Evolutionary conservation across 2,888 invertebrate species (phyloP).

Genomic region (Cantharis nigra): DNA sequence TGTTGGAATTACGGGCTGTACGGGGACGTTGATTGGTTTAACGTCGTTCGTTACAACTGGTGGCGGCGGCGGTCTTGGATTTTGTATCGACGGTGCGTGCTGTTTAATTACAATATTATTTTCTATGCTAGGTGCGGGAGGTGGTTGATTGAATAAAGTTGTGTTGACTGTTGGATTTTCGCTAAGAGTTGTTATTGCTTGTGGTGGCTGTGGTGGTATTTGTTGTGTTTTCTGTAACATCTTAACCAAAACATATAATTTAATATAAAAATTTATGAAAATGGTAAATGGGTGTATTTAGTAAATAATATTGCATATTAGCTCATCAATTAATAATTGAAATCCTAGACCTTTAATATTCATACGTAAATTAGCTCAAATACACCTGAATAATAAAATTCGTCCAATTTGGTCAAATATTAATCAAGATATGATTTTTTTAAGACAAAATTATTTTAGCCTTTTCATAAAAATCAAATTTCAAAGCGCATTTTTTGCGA

Average conservation of each 20-base stretch:
- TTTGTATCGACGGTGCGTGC: constrained; percentile 13
- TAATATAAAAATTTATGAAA: neutral
- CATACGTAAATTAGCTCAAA: no score
- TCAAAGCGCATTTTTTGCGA: no score
- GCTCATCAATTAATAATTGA: no score
- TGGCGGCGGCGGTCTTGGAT: constrained; percentile 41
- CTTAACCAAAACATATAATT: constrained; percentile 32
- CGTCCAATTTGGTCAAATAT: no score
- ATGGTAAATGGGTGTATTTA: neutral
- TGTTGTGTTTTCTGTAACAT: constrained; percentile 40
- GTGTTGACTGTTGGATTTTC: constrained; percentile 34
- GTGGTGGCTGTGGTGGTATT: constrained; percentile 29
- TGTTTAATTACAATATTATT: constrained; percentile 28
- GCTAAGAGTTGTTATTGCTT: constrained; percentile 38
- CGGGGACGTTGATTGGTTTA: constrained; percentile 38
- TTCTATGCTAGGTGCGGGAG: constrained; percentile 30
- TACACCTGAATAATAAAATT: no score
- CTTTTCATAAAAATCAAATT: no score
- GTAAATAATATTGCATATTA: no score
- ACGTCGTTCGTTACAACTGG: constrained; percentile 44
- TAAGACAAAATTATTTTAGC: no score
- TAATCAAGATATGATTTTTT: no score
- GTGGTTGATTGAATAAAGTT: constrained; percentile 36
- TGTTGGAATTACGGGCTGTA: constrained; percentile 46
- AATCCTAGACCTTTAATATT: no score